These are phyloP conservation scores for Calliopum simillimum DNA, from an alignment of 2,888 invertebrate species.

Conservation along the genomic window DNA sequence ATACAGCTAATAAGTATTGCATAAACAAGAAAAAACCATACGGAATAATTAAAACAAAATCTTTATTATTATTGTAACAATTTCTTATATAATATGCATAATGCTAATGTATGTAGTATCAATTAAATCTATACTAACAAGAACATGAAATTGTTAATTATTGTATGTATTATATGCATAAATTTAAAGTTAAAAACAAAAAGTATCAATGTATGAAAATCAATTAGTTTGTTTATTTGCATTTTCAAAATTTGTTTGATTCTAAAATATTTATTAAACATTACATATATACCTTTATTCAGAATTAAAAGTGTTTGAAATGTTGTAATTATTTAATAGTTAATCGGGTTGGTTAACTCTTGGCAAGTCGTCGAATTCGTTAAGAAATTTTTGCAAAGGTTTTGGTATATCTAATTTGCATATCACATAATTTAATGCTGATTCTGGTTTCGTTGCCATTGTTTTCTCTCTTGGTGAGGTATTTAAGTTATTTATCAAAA, in stretches of 20 bases:
- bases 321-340: not conserved
- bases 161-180: too few species aligned
- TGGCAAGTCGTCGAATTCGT: slow-evolving; percentile 61
- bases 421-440: slow-evolving; percentile 58
- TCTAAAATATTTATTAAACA: not conserved
- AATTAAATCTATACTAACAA: too few species aligned
- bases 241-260: not conserved
- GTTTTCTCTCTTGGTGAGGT: slow-evolving; percentile 44
- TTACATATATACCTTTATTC: not conserved
- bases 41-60: slow-evolving; percentile 7
- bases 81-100: not conserved
- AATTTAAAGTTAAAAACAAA: slow-evolving; percentile 2
- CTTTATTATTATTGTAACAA: slow-evolving; percentile 28
- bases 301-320: not conserved
- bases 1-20: slow-evolving; percentile 27
- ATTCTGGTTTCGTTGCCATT: slow-evolving; percentile 56
- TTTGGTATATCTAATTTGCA: slow-evolving; percentile 59
- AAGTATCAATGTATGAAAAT: slow-evolving; percentile 11
- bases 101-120: too few species aligned
- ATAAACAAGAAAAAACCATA: slow-evolving; percentile 10
- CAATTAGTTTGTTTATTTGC: not conserved
- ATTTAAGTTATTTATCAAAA: slow-evolving; percentile 52
- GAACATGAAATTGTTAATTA: too few species aligned
- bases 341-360: slow-evolving; percentile 16
- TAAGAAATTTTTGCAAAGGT: slow-evolving; percentile 58